These are phyloP conservation scores for Dryas iulia DNA, from an alignment of 1,140 invertebrate species.

Conservation along the genomic window DNA sequence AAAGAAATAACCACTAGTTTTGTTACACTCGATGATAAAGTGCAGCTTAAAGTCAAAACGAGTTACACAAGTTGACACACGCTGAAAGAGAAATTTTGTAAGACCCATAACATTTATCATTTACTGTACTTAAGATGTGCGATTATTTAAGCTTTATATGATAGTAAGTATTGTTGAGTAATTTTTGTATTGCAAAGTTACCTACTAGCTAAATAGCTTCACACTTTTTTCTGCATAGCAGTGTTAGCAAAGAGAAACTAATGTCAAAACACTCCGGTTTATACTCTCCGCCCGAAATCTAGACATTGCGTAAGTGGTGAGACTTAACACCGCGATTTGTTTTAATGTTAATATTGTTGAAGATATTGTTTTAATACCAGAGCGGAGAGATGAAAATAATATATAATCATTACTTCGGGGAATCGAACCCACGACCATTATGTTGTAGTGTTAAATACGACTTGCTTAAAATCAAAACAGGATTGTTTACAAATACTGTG, in stretches of 20 bases:
- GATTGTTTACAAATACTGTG: no score
- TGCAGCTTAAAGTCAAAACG: not conserved
- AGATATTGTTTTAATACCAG: no score
- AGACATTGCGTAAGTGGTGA: not conserved
- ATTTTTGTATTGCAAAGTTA: no score
- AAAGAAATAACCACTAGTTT: not conserved
- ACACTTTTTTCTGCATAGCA: no score
- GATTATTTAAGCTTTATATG: not conserved
- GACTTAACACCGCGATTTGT: not conserved
- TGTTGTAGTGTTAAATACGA: no score
- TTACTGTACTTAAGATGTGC: not conserved
- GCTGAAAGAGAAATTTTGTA: conserved; percentile 3
- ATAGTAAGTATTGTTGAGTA: no score
- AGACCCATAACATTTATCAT: not conserved
- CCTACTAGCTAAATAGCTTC: no score
- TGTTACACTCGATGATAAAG: not conserved
- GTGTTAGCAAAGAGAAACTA: not conserved
- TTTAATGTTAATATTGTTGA: no score
- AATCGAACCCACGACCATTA: no score
- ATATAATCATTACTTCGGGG: no score
- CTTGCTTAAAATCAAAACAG: no score
- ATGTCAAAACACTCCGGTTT: not conserved
- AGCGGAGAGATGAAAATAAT: no score
- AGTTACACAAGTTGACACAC: not conserved
- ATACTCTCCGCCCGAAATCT: not conserved